phyloP scores from a whole-genome alignment of 2,888 invertebrate species.

The Heliconius cydno region DNA sequence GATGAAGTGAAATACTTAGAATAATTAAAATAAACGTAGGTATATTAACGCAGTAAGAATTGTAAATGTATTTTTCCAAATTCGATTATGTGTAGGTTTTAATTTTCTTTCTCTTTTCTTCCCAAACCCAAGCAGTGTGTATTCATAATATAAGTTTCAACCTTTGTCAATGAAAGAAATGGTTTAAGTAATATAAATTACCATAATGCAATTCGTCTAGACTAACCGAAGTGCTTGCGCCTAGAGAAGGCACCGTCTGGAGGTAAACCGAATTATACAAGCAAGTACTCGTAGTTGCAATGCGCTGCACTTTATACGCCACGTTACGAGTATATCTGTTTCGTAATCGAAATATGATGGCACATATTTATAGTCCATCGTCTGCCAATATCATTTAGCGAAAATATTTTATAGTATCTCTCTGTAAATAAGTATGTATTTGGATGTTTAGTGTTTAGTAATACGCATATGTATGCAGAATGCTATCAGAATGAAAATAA shows the following conservation, averaged over 20 bases:
- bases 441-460: neutral
- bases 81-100: neutral
- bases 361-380: neutral
- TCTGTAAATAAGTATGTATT: neutral
- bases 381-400: neutral
- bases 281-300: conserved; percentile 42
- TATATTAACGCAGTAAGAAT: too few relatives aligned
- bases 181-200: conserved; percentile 67
- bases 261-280: conserved; percentile 66
- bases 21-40: too few relatives aligned
- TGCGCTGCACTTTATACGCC: conserved; percentile 48
- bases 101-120: neutral
- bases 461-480: neutral
- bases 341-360: conserved; percentile 28
- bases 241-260: conserved; percentile 64
- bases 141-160: conserved; percentile 25
- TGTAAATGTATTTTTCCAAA: too few relatives aligned
- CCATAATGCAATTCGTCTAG: conserved; percentile 83
- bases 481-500: neutral
- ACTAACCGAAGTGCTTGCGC: conserved; percentile 72
- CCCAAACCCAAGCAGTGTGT: neutral
- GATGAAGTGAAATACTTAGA: too few relatives aligned
- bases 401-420: neutral
- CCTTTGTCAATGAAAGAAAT: conserved; percentile 31
- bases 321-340: conserved; percentile 25